Evolutionary conservation across 2,888 invertebrate genomes (phyloP), one percentile per base, ranked within the genome.

Genomic region (Gasteruption jaculator): DNA sequence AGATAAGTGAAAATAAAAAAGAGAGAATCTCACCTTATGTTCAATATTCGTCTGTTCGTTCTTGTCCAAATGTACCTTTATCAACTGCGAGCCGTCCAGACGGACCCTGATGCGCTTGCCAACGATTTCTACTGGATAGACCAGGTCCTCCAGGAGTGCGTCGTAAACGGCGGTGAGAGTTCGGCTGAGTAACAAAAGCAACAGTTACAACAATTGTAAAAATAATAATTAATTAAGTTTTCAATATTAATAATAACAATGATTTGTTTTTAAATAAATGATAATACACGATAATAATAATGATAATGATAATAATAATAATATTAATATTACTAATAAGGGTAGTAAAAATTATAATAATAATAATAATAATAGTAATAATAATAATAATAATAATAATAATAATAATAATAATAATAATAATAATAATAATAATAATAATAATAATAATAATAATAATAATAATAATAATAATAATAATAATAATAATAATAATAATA

Each of bases 31-130:
- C 73, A 95, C 94, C 85, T 99, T 99, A 74, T 97, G 97, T 79
- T 97, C 99, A 75, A 99, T 94, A 60, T 94, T 96, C 49, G 96
- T 97, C 76, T 96, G 96, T 73, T 97, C 95, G 73, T 86, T 91
- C 76, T 96, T 97, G 75, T 96, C 95, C 67, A 99, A 80, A 74
- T 96, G 96, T 58, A 97, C 94, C 77, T 99, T 99, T 70, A 92
- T 91, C 52, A 99, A 79, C 66, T 95, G 88, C 32, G 92, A 89
- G 51, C 97, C 97, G 71, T 99, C 97, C 61, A 96, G 78, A 74
- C 91, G 93, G 48, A 97, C 86, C 57, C 97, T 82, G 69, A 94
- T 94, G 54, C 99, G 83, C 76, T 96, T 97, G 70, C 99, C 99
- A 27, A 99, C 96, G 62, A 99, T 96, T 78, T 99, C 99, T 38